phyloP scores from a whole-genome alignment of 2,888 invertebrate species.

The Schrankia costaestrigalis region DNA sequence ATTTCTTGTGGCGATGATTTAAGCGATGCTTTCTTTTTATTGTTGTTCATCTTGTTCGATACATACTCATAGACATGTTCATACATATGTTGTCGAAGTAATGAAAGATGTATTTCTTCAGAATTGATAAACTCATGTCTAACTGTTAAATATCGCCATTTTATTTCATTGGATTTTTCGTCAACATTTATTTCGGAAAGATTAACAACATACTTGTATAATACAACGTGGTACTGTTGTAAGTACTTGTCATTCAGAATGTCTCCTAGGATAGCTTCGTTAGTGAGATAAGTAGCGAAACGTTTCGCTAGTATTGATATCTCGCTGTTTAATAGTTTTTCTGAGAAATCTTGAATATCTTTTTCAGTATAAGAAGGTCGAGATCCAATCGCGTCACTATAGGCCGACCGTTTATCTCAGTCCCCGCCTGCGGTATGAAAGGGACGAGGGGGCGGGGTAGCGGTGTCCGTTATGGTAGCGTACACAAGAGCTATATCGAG shows the following conservation, averaged over 20 bases:
- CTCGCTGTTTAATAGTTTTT: slow-evolving; percentile 11
- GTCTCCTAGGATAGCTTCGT: too few species aligned
- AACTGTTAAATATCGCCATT: slow-evolving; percentile 8
- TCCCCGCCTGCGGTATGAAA: too few species aligned
- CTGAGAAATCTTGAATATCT: slow-evolving; percentile 10
- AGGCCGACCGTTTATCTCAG: slow-evolving; percentile 13
- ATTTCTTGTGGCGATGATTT: neutral
- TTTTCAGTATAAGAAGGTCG: slow-evolving; percentile 6
- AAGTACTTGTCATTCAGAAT: slow-evolving; percentile 17
- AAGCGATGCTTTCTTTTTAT: neutral
- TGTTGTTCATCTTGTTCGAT: neutral
- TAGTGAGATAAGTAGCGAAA: slow-evolving; percentile 9
- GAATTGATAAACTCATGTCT: slow-evolving; percentile 14
- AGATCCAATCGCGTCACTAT: slow-evolving; percentile 7
- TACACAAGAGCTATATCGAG: too few species aligned
- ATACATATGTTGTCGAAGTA: slow-evolving; percentile 12
- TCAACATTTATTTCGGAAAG: slow-evolving; percentile 7
- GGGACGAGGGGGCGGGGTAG: too few species aligned
- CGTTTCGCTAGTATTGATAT: slow-evolving; percentile 8
- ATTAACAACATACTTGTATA: slow-evolving; percentile 9
- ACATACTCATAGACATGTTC: slow-evolving; percentile 6
- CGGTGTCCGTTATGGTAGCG: too few species aligned
- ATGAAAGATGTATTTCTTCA: slow-evolving; percentile 8
- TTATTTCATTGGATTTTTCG: slow-evolving; percentile 2
- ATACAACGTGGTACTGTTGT: slow-evolving; percentile 17